phyloP scores from a whole-genome alignment of 2,113 vertebrate species.

The Nothobranchius furzeri region DNA sequence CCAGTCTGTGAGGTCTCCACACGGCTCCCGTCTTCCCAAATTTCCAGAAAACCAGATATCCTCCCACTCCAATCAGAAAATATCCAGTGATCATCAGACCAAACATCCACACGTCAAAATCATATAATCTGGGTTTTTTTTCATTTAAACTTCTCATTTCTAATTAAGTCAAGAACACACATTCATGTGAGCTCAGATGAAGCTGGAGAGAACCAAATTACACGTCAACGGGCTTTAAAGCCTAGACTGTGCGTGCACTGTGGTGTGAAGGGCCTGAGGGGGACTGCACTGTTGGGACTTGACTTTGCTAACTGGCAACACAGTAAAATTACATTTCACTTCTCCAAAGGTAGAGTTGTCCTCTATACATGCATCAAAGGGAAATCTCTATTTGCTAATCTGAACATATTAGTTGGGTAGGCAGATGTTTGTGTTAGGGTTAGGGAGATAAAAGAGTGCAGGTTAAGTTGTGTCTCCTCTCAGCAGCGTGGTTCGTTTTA shows the following conservation, averaged over 20 bases:
- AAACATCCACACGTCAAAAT: no score
- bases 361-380: not conserved
- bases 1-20: no score
- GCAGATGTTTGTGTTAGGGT: not conserved
- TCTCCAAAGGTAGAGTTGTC: not conserved
- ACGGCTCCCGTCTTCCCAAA: no score
- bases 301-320: conserved; percentile 17
- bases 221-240: not conserved
- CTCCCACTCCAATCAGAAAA: no score
- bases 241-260: conserved; percentile 1
- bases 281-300: conserved; percentile 1
- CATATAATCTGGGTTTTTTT: no score
- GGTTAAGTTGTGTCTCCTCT: conserved; percentile 1
- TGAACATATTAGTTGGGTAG: conserved; percentile 4
- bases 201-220: no score
- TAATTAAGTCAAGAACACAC: no score
- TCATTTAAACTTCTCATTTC: no score
- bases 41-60: no score
- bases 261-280: not conserved
- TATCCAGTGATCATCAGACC: no score
- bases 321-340: conserved; percentile 6
- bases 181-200: no score
- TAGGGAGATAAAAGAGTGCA: not conserved
- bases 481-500: conserved; percentile 36
- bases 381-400: not conserved